phyloP scores from a whole-genome alignment of 1,140 invertebrate genomes.

The Lepidurus packardi region DNA sequence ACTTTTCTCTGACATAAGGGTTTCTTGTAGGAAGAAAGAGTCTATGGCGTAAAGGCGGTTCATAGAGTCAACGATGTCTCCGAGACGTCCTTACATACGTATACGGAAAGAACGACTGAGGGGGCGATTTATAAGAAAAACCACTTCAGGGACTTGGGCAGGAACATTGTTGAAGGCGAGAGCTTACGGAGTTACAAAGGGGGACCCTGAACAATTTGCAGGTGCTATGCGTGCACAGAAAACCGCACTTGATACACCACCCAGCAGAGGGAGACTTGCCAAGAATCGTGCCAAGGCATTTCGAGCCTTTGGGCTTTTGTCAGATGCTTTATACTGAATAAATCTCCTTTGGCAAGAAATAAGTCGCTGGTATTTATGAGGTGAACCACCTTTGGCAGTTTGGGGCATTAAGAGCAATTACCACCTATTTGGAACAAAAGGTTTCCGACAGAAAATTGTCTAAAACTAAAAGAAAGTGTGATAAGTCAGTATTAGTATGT shows the following conservation, averaged over 20 bases:
- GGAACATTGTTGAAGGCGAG: background rate
- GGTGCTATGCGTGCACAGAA: background rate
- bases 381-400: no score
- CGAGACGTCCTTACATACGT: background rate
- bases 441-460: no score
- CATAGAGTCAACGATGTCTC: background rate
- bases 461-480: no score
- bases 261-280: background rate
- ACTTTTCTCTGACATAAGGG: background rate
- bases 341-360: no score
- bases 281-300: background rate
- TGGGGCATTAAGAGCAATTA: no score
- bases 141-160: background rate
- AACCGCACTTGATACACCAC: conserved; percentile 1
- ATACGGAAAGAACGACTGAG: background rate
- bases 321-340: background rate
- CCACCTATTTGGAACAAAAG: no score
- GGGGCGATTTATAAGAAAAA: background rate
- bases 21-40: background rate
- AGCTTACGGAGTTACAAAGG: background rate
- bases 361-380: no score
- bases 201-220: background rate
- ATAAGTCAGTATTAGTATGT: no score
- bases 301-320: background rate
- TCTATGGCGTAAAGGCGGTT: background rate